Percentiles rank a stretch among this genome's conserved stretches.
Evolutionary conservation across 2,797 vertebrate species (phyloP).

Genomic region (Cossypha niveicapilla): DNA sequence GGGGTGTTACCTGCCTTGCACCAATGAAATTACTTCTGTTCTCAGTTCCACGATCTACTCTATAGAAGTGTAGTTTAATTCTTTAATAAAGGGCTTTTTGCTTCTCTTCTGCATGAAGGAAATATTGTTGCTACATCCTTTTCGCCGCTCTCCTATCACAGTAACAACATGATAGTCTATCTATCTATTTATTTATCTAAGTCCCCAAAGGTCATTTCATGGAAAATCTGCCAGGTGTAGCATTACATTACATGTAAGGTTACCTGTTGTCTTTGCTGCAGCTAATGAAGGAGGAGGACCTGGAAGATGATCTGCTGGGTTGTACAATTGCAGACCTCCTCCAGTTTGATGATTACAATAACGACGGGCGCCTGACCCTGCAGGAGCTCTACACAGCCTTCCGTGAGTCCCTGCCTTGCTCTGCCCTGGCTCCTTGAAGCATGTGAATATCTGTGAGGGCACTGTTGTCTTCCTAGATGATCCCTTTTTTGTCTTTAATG

Average conservation of each 20-base stretch:
- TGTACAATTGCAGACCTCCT: constrained; percentile 90
- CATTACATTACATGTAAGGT: neutral
- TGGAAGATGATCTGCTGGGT: constrained; percentile 79
- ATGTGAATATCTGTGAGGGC: neutral
- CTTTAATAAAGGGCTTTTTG: no score
- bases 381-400: constrained; percentile 93
- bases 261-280: neutral
- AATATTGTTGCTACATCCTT: no score
- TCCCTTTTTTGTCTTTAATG: neutral
- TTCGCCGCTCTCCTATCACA: no score
- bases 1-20: no score
- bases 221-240: neutral
- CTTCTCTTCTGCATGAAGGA: no score
- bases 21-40: no score
- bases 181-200: fast-evolving
- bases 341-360: constrained; percentile 92
- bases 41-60: no score
- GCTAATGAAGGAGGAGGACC: constrained; percentile 66
- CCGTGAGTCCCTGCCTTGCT: constrained; percentile 80
- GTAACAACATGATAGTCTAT: neutral
- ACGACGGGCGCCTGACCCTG: constrained; percentile 83
- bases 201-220: neutral
- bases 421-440: neutral
- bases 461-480: neutral
- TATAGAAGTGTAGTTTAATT: no score